Evolutionary conservation across 2,888 invertebrate species (phyloP).

Genomic region (Proisotoma minuta): DNA sequence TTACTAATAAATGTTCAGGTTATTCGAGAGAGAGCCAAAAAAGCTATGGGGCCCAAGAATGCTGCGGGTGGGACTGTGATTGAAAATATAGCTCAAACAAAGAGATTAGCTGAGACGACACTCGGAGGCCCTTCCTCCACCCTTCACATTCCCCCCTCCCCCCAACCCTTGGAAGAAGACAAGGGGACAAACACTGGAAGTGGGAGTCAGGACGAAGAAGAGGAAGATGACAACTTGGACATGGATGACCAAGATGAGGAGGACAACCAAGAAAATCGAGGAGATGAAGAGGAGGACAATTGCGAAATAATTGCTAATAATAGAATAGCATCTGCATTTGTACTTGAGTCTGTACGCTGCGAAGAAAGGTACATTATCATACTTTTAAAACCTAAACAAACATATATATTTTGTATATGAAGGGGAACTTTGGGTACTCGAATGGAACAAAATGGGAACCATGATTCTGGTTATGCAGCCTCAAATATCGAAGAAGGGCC

Average conservation of each 20-base stretch:
- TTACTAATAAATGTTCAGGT: constrained; percentile 71
- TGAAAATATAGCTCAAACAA: constrained; percentile 71
- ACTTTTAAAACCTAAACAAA: not conserved
- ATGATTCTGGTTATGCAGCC: constrained; percentile 76
- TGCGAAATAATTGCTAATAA: constrained; percentile 85
- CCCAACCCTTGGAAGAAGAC: constrained; percentile 55
- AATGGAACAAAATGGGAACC: constrained; percentile 73
- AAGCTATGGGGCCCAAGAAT: constrained; percentile 60
- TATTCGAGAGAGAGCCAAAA: constrained; percentile 75
- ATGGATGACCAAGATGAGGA: constrained; percentile 62
- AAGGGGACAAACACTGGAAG: constrained; percentile 84
- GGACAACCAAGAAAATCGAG: constrained; percentile 52
- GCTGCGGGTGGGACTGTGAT: constrained; percentile 63
- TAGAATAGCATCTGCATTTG: constrained; percentile 77
- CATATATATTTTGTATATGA: not conserved
- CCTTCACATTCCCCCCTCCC: constrained; percentile 34
- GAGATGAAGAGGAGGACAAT: constrained; percentile 55
- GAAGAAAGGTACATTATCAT: constrained; percentile 50
- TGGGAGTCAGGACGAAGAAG: constrained; percentile 65
- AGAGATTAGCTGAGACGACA: constrained; percentile 69
- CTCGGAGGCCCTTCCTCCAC: constrained; percentile 52
- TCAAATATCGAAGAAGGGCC: constrained; percentile 59
- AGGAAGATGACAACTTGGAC: constrained; percentile 53
- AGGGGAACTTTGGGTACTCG: constrained; percentile 54
- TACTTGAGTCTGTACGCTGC: constrained; percentile 80